Conservation (phyloP, 2,888 invertebrate genomes). For the Timema cristinae region DNA sequence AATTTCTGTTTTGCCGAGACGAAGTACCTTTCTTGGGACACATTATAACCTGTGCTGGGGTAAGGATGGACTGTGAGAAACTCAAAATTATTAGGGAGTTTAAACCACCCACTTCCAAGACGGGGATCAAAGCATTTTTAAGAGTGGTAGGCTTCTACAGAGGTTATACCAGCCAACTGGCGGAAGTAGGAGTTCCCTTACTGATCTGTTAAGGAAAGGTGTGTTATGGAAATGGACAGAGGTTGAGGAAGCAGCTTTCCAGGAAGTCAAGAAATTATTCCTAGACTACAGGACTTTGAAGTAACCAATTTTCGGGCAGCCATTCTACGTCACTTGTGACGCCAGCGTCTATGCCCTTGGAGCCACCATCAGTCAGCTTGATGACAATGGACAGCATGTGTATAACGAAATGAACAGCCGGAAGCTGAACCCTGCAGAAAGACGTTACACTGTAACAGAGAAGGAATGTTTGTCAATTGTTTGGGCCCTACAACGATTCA, state of each 20-base stretch:
- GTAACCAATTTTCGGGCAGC: constrained; percentile 30
- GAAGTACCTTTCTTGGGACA: no score
- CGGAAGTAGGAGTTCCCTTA: no score
- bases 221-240: no score
- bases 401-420: not conserved
- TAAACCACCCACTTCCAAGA: no score
- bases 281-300: constrained; percentile 22
- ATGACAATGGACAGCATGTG: not conserved
- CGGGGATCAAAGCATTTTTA: no score
- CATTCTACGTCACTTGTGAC: constrained; percentile 29
- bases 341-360: constrained; percentile 32
- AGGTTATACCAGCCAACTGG: no score
- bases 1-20: no score
- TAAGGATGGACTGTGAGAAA: no score
- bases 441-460: constrained; percentile 1
- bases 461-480: constrained; percentile 6
- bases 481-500: not conserved
- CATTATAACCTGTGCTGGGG: no score
- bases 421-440: not conserved
- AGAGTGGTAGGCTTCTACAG: no score
- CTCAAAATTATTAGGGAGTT: no score
- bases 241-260: not conserved
- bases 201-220: no score
- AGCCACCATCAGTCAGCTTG: constrained; percentile 21
- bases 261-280: constrained; percentile 1